Evolutionary conservation across 23 tunicate species (phyloP).

Genomic region (Halocynthia aurantium): DNA sequence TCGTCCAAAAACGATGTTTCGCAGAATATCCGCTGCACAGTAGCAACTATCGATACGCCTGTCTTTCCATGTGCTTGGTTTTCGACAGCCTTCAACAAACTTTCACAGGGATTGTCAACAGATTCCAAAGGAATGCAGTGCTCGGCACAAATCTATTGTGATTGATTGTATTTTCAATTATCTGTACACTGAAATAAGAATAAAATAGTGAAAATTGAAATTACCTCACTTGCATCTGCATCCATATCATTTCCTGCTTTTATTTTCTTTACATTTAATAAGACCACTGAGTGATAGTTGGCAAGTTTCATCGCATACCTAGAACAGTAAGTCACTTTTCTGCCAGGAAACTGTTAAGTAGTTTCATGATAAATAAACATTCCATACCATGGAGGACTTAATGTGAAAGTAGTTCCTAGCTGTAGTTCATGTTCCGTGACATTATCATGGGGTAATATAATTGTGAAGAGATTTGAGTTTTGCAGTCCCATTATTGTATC

Average conservation of each 20-base stretch:
- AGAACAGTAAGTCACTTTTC: neutral
- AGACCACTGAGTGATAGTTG: neutral
- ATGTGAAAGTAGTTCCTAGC: conserved; percentile 31
- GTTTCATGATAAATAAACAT: neutral
- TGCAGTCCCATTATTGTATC: too few species aligned
- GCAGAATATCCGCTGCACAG: conserved; percentile 49
- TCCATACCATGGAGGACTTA: conserved; percentile 57
- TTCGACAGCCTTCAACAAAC: conserved; percentile 58
- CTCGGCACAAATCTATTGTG: too few species aligned
- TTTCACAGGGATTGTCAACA: conserved; percentile 28
- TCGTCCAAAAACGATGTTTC: neutral
- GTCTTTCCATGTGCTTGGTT: neutral
- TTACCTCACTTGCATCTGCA: neutral
- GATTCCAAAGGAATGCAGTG: neutral
- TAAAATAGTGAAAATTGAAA: neutral
- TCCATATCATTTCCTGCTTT: neutral
- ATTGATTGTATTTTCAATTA: too few species aligned
- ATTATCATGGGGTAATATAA: conserved; percentile 36
- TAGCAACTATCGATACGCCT: conserved; percentile 42
- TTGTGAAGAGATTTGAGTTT: conserved; percentile 18
- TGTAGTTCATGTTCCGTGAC: conserved; percentile 31
- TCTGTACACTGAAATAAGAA: too few species aligned
- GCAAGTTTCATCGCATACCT: conserved; percentile 14
- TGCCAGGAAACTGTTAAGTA: neutral
- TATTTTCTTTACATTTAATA: conserved; percentile 14